These are phyloP conservation scores for Tipula confusa DNA, from an alignment of 2,888 invertebrate species.

Conservation along the genomic window DNA sequence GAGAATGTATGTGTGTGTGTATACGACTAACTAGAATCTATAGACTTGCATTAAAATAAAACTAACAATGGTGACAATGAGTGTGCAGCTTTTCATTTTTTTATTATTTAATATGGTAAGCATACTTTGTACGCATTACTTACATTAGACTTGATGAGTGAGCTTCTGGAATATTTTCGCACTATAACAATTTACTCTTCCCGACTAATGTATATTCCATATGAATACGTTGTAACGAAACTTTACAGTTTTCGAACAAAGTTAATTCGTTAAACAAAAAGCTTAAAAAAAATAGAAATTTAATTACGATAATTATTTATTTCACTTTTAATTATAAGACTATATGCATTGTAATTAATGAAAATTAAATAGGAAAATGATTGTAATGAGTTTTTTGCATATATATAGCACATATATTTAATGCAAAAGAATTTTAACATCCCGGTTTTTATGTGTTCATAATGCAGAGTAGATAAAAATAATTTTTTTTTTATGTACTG, in stretches of 20 bases:
- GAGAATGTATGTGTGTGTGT: not conserved
- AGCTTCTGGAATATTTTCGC: not conserved
- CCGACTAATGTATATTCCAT: not conserved
- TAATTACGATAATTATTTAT: slow-evolving; percentile 20
- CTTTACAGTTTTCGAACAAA: not conserved
- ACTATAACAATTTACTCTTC: not conserved
- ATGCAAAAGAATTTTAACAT: not conserved
- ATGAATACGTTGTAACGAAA: not conserved
- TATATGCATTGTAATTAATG: slow-evolving; percentile 3
- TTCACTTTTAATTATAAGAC: slow-evolving; percentile 12
- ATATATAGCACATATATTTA: not conserved
- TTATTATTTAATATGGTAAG: not conserved
- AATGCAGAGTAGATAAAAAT: not conserved
- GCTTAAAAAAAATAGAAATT: not conserved
- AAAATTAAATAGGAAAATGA: not conserved
- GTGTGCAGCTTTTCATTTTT: not conserved
- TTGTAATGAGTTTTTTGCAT: not conserved
- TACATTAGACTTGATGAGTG: not conserved
- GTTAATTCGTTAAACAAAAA: not conserved
- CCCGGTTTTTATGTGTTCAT: not conserved
- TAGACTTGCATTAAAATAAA: not conserved
- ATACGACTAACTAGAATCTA: not conserved
- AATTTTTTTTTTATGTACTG: not conserved
- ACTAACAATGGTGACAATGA: not conserved
- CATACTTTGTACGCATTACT: not conserved